Conservation (phyloP, 2,888 invertebrate genomes). For the Euplagia quadripunctaria region DNA sequence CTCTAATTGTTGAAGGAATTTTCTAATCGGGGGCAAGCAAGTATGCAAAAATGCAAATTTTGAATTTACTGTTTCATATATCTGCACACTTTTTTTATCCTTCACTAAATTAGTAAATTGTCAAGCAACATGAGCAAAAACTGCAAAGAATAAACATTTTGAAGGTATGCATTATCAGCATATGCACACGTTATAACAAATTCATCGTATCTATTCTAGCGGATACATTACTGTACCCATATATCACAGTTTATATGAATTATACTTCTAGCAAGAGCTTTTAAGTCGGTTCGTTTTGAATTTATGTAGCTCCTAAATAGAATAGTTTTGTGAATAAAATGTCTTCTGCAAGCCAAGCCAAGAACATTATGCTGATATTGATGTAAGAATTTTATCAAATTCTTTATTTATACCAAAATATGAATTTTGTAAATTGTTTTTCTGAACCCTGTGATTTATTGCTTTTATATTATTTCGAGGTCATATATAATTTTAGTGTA, state of each 20-base stretch:
- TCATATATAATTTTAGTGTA: no score
- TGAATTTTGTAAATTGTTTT: background rate
- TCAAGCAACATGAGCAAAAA: background rate
- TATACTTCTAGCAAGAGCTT: constrained; percentile 30
- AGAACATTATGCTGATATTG: constrained; percentile 25
- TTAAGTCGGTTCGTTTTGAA: constrained; percentile 17
- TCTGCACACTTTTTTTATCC: no score
- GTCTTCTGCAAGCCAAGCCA: constrained; percentile 5
- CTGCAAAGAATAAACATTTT: background rate
- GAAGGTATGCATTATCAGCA: background rate
- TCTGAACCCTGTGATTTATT: background rate
- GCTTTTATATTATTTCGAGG: no score
- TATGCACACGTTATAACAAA: background rate
- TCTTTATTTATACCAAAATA: background rate
- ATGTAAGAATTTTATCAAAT: constrained; percentile 7
- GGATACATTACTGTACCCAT: background rate
- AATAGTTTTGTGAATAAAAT: constrained; percentile 18
- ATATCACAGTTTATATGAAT: constrained; percentile 13
- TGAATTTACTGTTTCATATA: no score
- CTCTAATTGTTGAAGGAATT: no score
- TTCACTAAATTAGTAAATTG: no score
- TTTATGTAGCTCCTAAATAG: constrained; percentile 16
- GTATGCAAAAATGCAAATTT: no score
- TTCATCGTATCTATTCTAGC: background rate
- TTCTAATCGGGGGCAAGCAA: no score